Evolutionary conservation across 1,140 invertebrate genomes (phyloP), one percentile per base, ranked within the genome.

Genomic region (Thrips palmi): DNA sequence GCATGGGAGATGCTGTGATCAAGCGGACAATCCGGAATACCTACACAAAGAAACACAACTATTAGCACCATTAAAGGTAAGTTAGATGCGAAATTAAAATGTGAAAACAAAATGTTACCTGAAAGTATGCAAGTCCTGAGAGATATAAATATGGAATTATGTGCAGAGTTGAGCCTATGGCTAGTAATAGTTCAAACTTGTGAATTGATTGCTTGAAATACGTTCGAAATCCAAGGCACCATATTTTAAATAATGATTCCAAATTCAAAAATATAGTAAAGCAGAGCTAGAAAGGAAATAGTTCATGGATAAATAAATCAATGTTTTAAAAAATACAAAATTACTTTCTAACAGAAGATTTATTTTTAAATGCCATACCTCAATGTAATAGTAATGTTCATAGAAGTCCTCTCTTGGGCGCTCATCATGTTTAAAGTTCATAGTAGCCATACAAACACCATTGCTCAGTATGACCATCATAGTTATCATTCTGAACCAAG

Each of bases 1-100:
- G 60, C 67, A 99, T 79, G 11, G 96, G 96, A 0, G 92, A 97
- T 0, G 94, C 93, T 66, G 99, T 99, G 15, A 99, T 97, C 0
- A 99, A 62, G 33, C 96, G 67, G 4, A 97, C 86, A 29, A 98
- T 77, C 29, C 96, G 65, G 21, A 99, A 62, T 24, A 97, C 91
- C 83, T 89, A 54, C 25, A 60, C 58, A 35, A 44, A 39, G 48
- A 38, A 24, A 39, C 6, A 41, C 28, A 38, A 21, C 33, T 33
- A 23, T 29, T 39, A 31, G 43, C 38, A 30, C 4, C 6, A 10
- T 31, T n/a, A 7, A 15, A 31, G 18, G 29, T 30, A 4, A 38
- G 4, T 38, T 7, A 29, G 5, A 37, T 28, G 19, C 14, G 23
- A 14, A 34, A 14, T 11, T 6, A 39, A 7, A 28, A 14, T 33